Evolutionary conservation across 1,140 invertebrate species (phyloP), one percentile per base, ranked within the genome.

Genomic region (Hyles euphorbiae): DNA sequence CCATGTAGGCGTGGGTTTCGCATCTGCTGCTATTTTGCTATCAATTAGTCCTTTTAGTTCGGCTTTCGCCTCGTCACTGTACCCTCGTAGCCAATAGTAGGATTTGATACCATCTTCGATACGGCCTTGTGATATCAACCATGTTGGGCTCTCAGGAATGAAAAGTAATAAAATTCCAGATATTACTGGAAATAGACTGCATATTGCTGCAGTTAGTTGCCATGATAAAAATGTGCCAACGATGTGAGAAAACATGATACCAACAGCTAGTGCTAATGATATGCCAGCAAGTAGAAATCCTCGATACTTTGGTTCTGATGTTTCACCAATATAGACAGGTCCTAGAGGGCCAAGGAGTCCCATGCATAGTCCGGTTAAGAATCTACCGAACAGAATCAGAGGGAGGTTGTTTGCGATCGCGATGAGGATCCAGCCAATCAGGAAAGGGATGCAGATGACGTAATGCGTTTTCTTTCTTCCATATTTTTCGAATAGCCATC

Each of bases 91-190:
- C 91, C 89, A 91, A 3, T 72, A 69, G 56, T 91, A 93, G 0
- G 90, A 73, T 58, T 86, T 78, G 3, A 86, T 66, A 0, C 92
- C 92, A 43, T 90, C 76, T 57, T 90, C 81, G 3, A 85, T 72
- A 59, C 86, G 72, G 11, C 90, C 90, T 67, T 91, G 90, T 3
- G 90, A 87, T 0, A 92, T 88, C 48, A 94, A 77, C 93, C 93
- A 96, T 2, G 91, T 89, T 1, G 95, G 94, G 56, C 94, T 94
- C 78, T 96, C 95, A 0, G 94, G 94, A 2, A 92, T 83, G 11
- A 92, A 88, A 12, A 80, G 75, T 43, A 91, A 64, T 2, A 91
- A 58, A 3, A 89, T 34, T 22, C 89, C 88, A 40, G 86, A 78
- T 10, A 91, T 7, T 11, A 92, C 68, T 10, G 91, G 91, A 33